Evolutionary conservation across 2,888 invertebrate genomes (phyloP), one percentile per base, ranked within the genome.

Genomic region (Tribolium freemani): DNA sequence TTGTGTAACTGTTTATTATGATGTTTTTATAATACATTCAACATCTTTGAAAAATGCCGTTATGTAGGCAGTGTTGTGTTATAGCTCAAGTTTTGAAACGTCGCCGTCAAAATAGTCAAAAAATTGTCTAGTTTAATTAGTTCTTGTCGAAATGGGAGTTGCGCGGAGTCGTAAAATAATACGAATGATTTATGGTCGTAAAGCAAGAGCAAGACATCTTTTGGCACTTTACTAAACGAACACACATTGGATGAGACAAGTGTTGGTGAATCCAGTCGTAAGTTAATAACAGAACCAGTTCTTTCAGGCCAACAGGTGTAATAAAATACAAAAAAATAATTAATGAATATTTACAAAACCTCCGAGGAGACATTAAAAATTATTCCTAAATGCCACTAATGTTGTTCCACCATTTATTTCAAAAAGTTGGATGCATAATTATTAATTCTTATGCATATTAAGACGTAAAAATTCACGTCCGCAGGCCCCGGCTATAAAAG

Each of bases 401-500:
- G 54, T 54, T 51, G 31, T 63, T 60, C 46, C 60, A 60, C 46
- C 60, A 58, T 58, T 44, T 58, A 44, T 58, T 64, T 51, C 16
- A 31, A 21, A 50, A 38, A 64, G 38, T 31, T 61, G 53, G 63
- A 53, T 53, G 63, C 63, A 64, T 64, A 64, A 64, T 64, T 64
- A 64, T 51, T 66, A 66, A 56, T 68, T 68, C 50, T 50, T 68
- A 68, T 68, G 68, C 58, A 58, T 68, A 68, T 68, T 57, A 68
- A 68, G 68, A 68, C 51, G 68, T 68, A 68, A 68, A 58, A 68
- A 68, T 68, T 58, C 45, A 53, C 46, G 54, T 69, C 61, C 56
- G 38, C 30, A 26, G 69, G 61, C 54, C 45, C 11, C 26, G 46
- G 21, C 50, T 46, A 56, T 70, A 63, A 70, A 70, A 54, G 63